Evolutionary conservation across 2,888 invertebrate genomes (phyloP).

Genomic region (Hyposoter didymator): DNA sequence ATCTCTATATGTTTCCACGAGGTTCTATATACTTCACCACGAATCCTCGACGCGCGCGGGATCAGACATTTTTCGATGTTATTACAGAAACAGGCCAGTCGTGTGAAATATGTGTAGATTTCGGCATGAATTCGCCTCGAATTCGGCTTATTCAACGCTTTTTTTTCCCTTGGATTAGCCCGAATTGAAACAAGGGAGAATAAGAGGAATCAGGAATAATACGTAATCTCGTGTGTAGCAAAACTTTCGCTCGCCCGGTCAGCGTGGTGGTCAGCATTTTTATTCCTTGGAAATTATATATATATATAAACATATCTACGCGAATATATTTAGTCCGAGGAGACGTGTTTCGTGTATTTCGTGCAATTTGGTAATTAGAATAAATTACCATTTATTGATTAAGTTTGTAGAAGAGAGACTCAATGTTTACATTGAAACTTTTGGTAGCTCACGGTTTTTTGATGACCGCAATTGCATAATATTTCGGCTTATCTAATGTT

Average conservation of each 20-base stretch:
- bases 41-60: neutral
- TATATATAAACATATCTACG: neutral
- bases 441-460: neutral
- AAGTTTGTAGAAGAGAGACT: neutral
- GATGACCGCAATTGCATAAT: neutral
- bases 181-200: slow-evolving; percentile 23
- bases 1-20: neutral
- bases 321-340: neutral
- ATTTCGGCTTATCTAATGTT: neutral
- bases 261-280: slow-evolving; percentile 53
- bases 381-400: neutral
- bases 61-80: slow-evolving; percentile 42
- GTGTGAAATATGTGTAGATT: slow-evolving; percentile 17
- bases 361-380: neutral
- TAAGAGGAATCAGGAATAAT: slow-evolving; percentile 16
- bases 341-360: neutral
- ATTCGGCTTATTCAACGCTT: slow-evolving; percentile 31
- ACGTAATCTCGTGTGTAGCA: slow-evolving; percentile 40
- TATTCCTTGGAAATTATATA: slow-evolving; percentile 12
- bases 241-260: slow-evolving; percentile 24
- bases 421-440: neutral
- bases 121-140: neutral
- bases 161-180: neutral
- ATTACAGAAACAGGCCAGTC: slow-evolving; percentile 8
- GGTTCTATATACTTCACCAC: slow-evolving; percentile 1